These are phyloP conservation scores for Lordiphosa clarofinis DNA, from an alignment of 1,140 invertebrate genomes.

Conservation along the genomic window DNA sequence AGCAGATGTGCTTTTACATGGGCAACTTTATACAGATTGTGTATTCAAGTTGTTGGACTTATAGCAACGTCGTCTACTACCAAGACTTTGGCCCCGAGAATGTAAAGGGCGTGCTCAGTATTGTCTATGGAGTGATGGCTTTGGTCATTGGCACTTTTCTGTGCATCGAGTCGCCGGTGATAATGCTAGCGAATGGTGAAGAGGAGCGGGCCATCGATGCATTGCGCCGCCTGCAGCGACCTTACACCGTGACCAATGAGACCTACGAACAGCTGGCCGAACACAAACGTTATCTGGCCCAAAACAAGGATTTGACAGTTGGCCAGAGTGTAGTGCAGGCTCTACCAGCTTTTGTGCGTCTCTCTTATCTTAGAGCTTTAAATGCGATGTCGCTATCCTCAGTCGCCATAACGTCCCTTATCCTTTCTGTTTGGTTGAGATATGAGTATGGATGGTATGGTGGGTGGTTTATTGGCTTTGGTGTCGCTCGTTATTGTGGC, in stretches of 20 bases:
- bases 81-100: constrained; percentile 26
- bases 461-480: constrained; percentile 28
- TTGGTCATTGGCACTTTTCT: constrained; percentile 17
- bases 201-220: constrained; percentile 43
- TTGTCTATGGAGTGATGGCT: constrained; percentile 30
- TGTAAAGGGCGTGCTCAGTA: constrained; percentile 40
- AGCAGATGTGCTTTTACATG: constrained; percentile 21
- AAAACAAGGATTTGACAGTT: constrained; percentile 32
- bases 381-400: constrained; percentile 50
- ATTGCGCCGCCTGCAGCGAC: constrained; percentile 49
- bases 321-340: constrained; percentile 32
- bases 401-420: background rate
- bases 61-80: background rate
- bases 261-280: constrained; percentile 52
- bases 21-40: constrained; percentile 44
- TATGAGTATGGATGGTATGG: background rate
- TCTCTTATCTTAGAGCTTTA: constrained; percentile 31
- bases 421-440: rapidly evolving
- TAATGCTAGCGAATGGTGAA: constrained; percentile 41
- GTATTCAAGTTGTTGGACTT: constrained; percentile 22
- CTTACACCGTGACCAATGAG: constrained; percentile 33
- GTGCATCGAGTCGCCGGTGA: constrained; percentile 53
- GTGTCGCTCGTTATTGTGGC: constrained; percentile 18
- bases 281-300: constrained; percentile 49
- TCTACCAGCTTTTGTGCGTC: constrained; percentile 20